Evolutionary conservation across 2,888 invertebrate genomes (phyloP), one percentile per base, ranked within the genome.

Genomic region (Thyatira batis): DNA sequence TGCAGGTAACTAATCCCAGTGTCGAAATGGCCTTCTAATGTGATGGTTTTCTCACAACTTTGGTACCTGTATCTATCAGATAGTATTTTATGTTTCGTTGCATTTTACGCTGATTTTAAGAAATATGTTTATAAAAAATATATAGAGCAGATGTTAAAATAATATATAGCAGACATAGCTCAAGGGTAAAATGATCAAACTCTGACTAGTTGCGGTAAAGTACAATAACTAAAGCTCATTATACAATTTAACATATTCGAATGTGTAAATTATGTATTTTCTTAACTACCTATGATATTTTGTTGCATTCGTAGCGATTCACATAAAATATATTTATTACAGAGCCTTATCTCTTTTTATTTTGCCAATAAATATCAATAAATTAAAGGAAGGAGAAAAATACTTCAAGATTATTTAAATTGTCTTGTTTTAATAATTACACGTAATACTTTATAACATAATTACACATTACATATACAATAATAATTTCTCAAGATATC

Each of bases 401-500:
- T 82, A 85, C 79, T 70, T 69, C 50, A 58, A 58, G 53, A 54
- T 63, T 82, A 82, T 82, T 87, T 87, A 85, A 89, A 88, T 88
- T 84, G 87, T 89, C 89, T 89, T 84, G 83, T 90, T 92, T 92
- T 89, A 89, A 90, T 92, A 90, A 89, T 92, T 91, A 91, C 89
- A 89, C 82, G 83, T 92, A 90, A 91, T 92, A 91, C 89, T 90
- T 90, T 84, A 88, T 89, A 92, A 92, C 91, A 90, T 90, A 90
- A 90, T 92, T 91, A 92, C 90, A 92, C 85, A 71, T 82, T 90
- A 90, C 87, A 88, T 86, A 83, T 89, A 89, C 88, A 90, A 90
- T 90, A 88, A 89, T 89, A 89, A 89, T 89, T 89, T 90, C 87
- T 87, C 86, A 86, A 85, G 86, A 87, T 85, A 85, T 87, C 87